Conservation (phyloP, 1,140 invertebrate genomes). For the Trichonephila clavata region DNA sequence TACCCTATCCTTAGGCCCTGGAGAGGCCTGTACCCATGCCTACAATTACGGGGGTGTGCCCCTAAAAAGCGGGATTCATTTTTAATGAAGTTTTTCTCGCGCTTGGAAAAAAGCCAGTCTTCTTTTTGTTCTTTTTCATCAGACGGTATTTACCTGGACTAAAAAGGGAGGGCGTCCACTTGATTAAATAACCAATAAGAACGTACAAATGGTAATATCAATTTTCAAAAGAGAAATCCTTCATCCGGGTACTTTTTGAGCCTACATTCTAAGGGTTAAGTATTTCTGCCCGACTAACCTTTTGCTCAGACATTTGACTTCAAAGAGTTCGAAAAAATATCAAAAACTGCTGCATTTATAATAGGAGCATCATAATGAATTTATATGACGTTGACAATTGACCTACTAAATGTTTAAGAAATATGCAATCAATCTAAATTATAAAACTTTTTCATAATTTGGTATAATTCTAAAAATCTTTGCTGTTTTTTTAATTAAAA, state of each 20-base stretch:
- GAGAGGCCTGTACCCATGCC: conserved; percentile 30
- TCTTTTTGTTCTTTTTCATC: not conserved
- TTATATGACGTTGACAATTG: too few relatives aligned
- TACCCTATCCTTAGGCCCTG: conserved; percentile 29
- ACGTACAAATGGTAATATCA: not conserved
- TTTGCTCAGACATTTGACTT: too few relatives aligned
- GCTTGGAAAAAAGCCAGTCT: conserved; percentile 64
- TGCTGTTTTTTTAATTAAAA: too few relatives aligned
- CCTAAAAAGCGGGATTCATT: conserved; percentile 63
- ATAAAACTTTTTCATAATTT: too few relatives aligned
- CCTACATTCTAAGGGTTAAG: too few relatives aligned
- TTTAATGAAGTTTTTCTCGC: conserved; percentile 67
- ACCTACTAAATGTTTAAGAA: too few relatives aligned
- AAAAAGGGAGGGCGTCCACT: conserved; percentile 33
- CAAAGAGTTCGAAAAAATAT: too few relatives aligned
- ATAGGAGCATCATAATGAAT: too few relatives aligned
- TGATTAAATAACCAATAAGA: conserved; percentile 35
- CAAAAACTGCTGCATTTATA: too few relatives aligned
- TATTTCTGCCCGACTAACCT: too few relatives aligned
- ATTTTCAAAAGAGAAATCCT: not conserved
- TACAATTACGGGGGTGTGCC: conserved; percentile 69
- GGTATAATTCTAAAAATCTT: too few relatives aligned
- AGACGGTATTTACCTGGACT: conserved; percentile 19
- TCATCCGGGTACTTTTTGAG: not conserved
- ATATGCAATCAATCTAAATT: too few relatives aligned